phyloP scores from a whole-genome alignment of 1,140 invertebrate genomes.

The Melitaea cinxia region DNA sequence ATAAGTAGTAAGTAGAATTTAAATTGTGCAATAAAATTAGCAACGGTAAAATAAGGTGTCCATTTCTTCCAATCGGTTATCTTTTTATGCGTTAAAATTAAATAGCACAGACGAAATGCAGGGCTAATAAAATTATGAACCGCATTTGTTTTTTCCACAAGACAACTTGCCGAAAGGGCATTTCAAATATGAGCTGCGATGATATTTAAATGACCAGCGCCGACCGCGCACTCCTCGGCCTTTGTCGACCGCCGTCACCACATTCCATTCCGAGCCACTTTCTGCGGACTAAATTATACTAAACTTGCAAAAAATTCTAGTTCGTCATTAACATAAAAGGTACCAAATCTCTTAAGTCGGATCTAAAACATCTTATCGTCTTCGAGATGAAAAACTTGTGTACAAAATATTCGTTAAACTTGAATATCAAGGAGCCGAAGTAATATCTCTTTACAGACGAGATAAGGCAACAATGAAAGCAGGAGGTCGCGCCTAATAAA shows the following conservation, averaged over 20 bases:
- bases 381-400: background rate
- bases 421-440: background rate
- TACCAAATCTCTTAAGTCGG: background rate
- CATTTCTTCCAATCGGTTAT: background rate
- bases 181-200: slow-evolving; percentile 50
- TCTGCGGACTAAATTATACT: slow-evolving; percentile 18
- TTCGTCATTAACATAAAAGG: slow-evolving; percentile 16
- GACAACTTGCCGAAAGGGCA: slow-evolving; percentile 25
- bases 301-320: slow-evolving; percentile 9
- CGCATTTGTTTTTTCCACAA: background rate
- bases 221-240: slow-evolving; percentile 4
- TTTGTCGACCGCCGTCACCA: slow-evolving; percentile 35
- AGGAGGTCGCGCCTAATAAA: slow-evolving; percentile 1
- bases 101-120: background rate
- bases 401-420: background rate
- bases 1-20: too few species aligned
- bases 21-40: too few species aligned
- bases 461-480: background rate
- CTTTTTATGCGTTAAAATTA: background rate
- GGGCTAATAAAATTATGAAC: background rate
- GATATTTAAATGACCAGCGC: slow-evolving; percentile 54
- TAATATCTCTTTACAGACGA: background rate
- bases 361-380: background rate
- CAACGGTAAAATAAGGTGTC: too few species aligned
- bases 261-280: slow-evolving; percentile 20